Evolutionary conservation across 2,113 vertebrate species (phyloP).

Genomic region (Cottus gobio): DNA sequence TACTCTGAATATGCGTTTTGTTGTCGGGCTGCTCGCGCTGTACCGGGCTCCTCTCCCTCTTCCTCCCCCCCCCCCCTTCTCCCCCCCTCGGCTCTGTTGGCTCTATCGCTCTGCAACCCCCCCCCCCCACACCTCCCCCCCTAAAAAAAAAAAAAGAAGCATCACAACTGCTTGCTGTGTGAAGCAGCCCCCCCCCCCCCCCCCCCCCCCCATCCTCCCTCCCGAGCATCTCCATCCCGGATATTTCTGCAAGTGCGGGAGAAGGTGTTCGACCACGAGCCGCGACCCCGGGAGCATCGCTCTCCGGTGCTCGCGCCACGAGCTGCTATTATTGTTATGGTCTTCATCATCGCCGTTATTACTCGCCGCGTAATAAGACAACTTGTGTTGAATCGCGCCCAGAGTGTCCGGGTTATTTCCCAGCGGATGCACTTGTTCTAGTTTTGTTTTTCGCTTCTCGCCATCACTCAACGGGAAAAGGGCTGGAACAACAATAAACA

Average conservation of each 20-base stretch:
- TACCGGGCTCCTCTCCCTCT: background rate
- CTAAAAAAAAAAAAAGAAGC: constrained; percentile 11
- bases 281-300: too few relatives aligned
- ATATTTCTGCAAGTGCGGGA: constrained; percentile 29
- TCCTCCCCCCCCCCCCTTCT: background rate
- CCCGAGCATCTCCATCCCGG: too few relatives aligned
- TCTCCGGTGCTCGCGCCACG: too few relatives aligned
- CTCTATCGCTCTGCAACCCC: background rate
- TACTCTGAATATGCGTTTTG: constrained; percentile 50
- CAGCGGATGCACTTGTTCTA: constrained; percentile 51
- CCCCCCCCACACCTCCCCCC: too few relatives aligned
- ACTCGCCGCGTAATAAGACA: constrained; percentile 18
- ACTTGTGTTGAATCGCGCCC: constrained; percentile 50
- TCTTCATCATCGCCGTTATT: background rate
- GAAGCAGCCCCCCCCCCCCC: constrained; percentile 28
- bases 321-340: background rate
- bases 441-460: constrained; percentile 69
- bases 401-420: constrained; percentile 25
- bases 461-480: constrained; percentile 60
- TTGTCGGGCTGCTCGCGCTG: constrained; percentile 15
- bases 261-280: constrained; percentile 9
- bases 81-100: constrained; percentile 4
- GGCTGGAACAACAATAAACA: constrained; percentile 70
- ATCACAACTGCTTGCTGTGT: constrained; percentile 41
- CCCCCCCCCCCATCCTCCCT: too few relatives aligned